These are phyloP conservation scores for Antedon mediterranea DNA, from an alignment of 53 echinoderm and acorn worm genomes.

Conservation along the genomic window DNA sequence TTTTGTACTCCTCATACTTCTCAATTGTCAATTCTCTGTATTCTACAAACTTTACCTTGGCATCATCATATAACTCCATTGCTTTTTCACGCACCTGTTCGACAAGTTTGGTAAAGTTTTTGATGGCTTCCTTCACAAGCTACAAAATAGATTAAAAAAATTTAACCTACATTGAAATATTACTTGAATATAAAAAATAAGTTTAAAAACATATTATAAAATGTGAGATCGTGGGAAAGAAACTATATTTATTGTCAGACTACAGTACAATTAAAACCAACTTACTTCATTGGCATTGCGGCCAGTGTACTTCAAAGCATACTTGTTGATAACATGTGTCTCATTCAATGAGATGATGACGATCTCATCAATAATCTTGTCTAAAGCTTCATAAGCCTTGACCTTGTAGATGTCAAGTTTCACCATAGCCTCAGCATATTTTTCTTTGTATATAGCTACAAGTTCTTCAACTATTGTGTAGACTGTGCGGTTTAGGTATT, in stretches of 20 bases:
- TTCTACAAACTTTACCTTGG: not conserved
- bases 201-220: too few species aligned
- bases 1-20: conserved; percentile 5
- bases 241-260: too few species aligned
- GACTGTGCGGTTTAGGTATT: not conserved
- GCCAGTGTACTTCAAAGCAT: conserved; percentile 37
- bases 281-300: conserved; percentile 64
- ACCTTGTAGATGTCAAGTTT: conserved; percentile 20
- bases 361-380: conserved; percentile 3
- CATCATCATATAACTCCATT: conserved; percentile 7
- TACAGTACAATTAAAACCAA: not conserved
- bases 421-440: not conserved
- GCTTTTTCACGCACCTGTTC: not conserved
- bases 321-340: conserved; percentile 38
- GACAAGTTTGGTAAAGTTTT: not conserved
- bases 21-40: conserved; percentile 22
- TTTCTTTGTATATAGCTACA: not conserved
- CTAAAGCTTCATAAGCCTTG: not conserved
- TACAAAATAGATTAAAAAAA: not conserved
- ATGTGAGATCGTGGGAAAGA: too few species aligned
- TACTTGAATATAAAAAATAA: too few species aligned
- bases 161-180: too few species aligned
- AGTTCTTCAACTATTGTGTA: not conserved
- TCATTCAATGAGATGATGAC: not conserved
- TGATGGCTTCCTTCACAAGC: not conserved